A percentile compares a stretch with the other conserved stretches of the same genome.
Evolutionary conservation across 2,888 invertebrate species (phyloP).

Genomic region (Esperia sulphurella): DNA sequence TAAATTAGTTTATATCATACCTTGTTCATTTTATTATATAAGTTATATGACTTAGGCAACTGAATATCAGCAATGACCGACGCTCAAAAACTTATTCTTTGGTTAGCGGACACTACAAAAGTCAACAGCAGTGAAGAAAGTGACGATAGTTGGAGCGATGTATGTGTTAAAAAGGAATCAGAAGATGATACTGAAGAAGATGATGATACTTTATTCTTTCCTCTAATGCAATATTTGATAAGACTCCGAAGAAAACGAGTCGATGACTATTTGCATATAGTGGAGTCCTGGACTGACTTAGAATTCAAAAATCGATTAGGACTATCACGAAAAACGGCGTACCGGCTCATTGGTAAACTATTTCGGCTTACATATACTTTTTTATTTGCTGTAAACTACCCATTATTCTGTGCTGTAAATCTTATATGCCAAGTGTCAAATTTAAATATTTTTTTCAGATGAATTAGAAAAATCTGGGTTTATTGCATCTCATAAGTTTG

Average conservation of each 20-base stretch:
- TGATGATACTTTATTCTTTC: conserved; percentile 47
- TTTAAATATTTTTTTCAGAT: conserved; percentile 27
- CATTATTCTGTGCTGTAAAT: not conserved
- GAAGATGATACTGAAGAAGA: conserved; percentile 36
- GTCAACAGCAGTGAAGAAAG: conserved; percentile 42
- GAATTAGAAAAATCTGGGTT: conserved; percentile 53
- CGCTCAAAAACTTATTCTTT: conserved; percentile 26
- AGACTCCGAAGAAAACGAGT: conserved; percentile 42
- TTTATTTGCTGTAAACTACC: not conserved
- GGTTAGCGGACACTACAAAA: conserved; percentile 26
- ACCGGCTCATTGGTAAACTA: conserved; percentile 42
- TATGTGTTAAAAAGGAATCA: conserved; percentile 27
- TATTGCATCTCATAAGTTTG: conserved; percentile 55
- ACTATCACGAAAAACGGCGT: conserved; percentile 45
- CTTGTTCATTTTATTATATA: too few species aligned
- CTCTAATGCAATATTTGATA: conserved; percentile 51
- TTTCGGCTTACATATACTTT: not conserved
- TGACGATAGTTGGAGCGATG: conserved; percentile 46
- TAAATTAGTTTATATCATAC: too few species aligned
- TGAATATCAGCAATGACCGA: conserved; percentile 26
- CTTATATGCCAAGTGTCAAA: not conserved
- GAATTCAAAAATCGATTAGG: conserved; percentile 53
- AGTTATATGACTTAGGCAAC: too few species aligned
- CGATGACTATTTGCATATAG: conserved; percentile 52
- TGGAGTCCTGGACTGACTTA: conserved; percentile 52